Conservation (phyloP, 1,140 invertebrate species). For the Zaprionus ornatus region DNA sequence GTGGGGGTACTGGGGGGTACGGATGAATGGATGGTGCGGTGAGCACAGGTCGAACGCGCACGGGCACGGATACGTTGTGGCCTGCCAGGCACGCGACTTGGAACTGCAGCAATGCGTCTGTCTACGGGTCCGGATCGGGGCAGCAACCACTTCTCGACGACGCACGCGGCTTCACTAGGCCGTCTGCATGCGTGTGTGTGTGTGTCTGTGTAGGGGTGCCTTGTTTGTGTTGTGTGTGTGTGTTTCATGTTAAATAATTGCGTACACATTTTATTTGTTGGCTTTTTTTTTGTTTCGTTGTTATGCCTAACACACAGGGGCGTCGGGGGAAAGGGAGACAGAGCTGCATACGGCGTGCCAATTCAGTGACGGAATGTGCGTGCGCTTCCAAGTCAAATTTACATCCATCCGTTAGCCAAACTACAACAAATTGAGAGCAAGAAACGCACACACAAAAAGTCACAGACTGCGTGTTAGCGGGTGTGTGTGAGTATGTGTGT, state of each 20-base stretch:
- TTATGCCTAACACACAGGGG: conserved; percentile 23
- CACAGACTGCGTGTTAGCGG: not conserved
- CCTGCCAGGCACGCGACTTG: conserved; percentile 71
- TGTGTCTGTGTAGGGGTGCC: conserved; percentile 35
- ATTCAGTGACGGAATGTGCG: conserved; percentile 72
- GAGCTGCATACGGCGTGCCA: conserved; percentile 60
- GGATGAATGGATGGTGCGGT: no score
- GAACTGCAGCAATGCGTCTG: conserved; percentile 58
- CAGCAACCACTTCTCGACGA: conserved; percentile 62
- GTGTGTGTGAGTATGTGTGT: not conserved
- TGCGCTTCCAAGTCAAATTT: conserved; percentile 59
- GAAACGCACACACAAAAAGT: conserved; percentile 32
- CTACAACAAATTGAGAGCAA: conserved; percentile 54
- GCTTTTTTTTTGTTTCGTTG: conserved; percentile 37
- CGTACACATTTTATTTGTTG: conserved; percentile 74
- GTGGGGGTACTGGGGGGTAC: not conserved
- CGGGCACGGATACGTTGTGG: conserved; percentile 67
- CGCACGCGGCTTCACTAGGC: conserved; percentile 11
- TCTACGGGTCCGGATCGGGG: not conserved
- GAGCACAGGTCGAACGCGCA: conserved; percentile 25
- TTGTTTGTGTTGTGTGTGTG: conserved; percentile 58
- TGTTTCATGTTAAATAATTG: conserved; percentile 77
- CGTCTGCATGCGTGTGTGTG: conserved; percentile 12
- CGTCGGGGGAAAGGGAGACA: conserved; percentile 4
- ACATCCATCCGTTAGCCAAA: conserved; percentile 41